These are phyloP conservation scores for Catharus bicknelli DNA, from an alignment of 2,113 vertebrate species.

Conservation along the genomic window DNA sequence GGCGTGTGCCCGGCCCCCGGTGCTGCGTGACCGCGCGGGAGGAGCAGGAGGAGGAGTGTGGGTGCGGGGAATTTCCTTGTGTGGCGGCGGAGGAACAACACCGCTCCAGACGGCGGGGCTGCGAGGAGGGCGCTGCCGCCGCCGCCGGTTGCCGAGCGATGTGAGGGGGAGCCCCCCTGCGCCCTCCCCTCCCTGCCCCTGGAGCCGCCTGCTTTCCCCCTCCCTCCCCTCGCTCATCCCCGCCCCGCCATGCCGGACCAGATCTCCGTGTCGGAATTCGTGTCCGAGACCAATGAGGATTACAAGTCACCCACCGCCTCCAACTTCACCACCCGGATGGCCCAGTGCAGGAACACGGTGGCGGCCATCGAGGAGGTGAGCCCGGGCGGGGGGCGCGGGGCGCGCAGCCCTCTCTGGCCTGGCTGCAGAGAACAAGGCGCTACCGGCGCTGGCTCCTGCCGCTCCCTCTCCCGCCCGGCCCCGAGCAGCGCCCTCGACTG, in stretches of 20 bases:
- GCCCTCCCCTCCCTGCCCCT: not conserved
- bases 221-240: slow-evolving; percentile 9
- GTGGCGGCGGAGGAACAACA: slow-evolving; percentile 13
- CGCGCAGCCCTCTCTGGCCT: slow-evolving; percentile 27
- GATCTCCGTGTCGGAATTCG: slow-evolving; percentile 89
- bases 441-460: slow-evolving; percentile 21
- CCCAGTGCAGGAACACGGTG: slow-evolving; percentile 89
- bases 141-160: slow-evolving; percentile 23
- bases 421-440: slow-evolving; percentile 45
- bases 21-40: slow-evolving; percentile 46
- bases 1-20: slow-evolving; percentile 40
- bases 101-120: slow-evolving; percentile 17
- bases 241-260: slow-evolving; percentile 86
- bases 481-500: slow-evolving; percentile 29
- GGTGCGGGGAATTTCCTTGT: slow-evolving; percentile 62
- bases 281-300: slow-evolving; percentile 91
- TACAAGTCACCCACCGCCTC: slow-evolving; percentile 94
- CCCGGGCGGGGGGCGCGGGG: not conserved
- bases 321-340: slow-evolving; percentile 90
- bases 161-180: slow-evolving; percentile 3
- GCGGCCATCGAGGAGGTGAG: slow-evolving; percentile 90
- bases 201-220: slow-evolving; percentile 9
- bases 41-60: slow-evolving; percentile 37
- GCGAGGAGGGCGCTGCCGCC: slow-evolving; percentile 17
- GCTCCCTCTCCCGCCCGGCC: not conserved